Percentiles rank a stretch among this genome's conserved stretches.
Conservation (phyloP, 2,797 vertebrate species). For the Podarcis lilfordi region DNA sequence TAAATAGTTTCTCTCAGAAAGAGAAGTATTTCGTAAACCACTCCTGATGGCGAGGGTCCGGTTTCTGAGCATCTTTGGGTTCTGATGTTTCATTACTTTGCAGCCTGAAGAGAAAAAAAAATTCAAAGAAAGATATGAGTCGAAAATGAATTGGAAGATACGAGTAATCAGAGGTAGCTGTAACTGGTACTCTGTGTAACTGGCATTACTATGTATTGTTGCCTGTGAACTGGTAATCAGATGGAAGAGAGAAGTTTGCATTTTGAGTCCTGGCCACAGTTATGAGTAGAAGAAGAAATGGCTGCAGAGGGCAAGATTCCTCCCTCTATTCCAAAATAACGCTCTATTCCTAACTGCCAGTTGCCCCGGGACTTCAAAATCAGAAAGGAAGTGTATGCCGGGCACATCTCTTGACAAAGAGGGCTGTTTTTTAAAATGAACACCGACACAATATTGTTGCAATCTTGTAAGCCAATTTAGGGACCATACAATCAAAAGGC, state of each 20-base stretch:
- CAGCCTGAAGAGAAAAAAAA: conserved; percentile 72
- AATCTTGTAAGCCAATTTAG: neutral
- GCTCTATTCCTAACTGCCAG: neutral
- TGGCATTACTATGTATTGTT: neutral
- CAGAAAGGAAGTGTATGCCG: neutral
- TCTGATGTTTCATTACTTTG: conserved; percentile 78
- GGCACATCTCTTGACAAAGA: neutral
- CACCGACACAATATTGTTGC: neutral
- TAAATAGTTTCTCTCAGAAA: conserved; percentile 80
- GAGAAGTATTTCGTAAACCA: conserved; percentile 99
- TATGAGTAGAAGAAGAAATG: neutral
- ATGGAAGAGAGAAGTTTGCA: neutral
- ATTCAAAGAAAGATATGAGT: neutral
- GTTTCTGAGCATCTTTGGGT: conserved; percentile 80
- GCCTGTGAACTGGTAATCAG: neutral
- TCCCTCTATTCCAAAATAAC: neutral
- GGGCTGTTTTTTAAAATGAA: too few species aligned
- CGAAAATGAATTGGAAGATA: neutral
- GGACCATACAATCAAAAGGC: neutral
- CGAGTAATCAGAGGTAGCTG: neutral
- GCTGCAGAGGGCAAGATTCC: neutral
- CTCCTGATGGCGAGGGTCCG: conserved; percentile 85
- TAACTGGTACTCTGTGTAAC: fast-evolving
- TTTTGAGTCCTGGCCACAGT: neutral
- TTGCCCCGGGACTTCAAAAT: neutral